A percentile compares a stretch with the other conserved stretches of the same genome.
These are phyloP conservation scores for Dichetophora obliterata DNA, from an alignment of 2,888 invertebrate genomes.

Conservation along the genomic window DNA sequence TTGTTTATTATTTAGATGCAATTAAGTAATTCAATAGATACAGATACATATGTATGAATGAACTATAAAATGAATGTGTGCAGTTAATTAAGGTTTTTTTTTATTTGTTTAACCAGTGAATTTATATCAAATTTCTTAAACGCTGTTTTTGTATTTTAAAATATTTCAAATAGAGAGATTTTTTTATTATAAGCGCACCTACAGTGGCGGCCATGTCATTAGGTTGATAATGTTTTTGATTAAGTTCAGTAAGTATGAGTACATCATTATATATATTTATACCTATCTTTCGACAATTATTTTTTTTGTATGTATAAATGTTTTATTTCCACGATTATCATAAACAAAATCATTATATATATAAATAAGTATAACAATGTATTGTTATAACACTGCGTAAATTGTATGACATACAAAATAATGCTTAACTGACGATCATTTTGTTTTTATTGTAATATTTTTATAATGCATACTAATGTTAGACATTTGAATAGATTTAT, in stretches of 20 bases:
- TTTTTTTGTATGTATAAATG: slow-evolving; percentile 36
- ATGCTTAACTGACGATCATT: not conserved
- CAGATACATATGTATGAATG: too few relatives aligned
- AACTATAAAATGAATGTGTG: too few relatives aligned
- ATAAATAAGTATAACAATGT: slow-evolving; percentile 23
- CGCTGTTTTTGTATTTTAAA: too few relatives aligned
- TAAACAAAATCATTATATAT: slow-evolving; percentile 41
- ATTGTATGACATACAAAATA: slow-evolving; percentile 14
- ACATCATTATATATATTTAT: slow-evolving; percentile 27
- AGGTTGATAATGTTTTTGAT: slow-evolving; percentile 3
- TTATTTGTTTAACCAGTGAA: too few relatives aligned
- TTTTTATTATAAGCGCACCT: too few relatives aligned
- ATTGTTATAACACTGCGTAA: slow-evolving; percentile 30
- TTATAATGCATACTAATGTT: not conserved
- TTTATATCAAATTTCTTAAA: too few relatives aligned
- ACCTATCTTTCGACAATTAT: slow-evolving; percentile 6
- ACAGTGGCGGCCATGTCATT: too few relatives aligned
- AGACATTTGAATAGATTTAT: not conserved
- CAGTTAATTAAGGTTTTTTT: too few relatives aligned
- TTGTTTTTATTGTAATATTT: not conserved
- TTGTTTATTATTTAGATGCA: too few relatives aligned
- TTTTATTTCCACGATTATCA: slow-evolving; percentile 42
- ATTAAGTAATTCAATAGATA: too few relatives aligned
- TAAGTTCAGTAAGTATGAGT: slow-evolving; percentile 29
- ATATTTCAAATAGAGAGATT: too few relatives aligned